phyloP scores from a whole-genome alignment of 2,888 invertebrate species.

The Melinaea menophilus region DNA sequence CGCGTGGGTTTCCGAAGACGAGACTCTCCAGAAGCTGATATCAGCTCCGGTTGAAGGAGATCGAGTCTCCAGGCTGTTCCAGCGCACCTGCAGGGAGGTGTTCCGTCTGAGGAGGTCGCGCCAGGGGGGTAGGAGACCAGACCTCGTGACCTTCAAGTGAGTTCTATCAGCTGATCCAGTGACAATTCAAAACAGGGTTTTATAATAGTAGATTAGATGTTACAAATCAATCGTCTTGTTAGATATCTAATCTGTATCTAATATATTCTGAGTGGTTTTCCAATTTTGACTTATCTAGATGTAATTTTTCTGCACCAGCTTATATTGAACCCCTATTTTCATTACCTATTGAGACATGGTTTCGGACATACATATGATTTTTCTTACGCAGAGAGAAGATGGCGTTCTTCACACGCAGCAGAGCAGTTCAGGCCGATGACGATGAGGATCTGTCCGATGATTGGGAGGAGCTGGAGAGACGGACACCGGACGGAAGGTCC shows the following conservation, averaged over 20 bases:
- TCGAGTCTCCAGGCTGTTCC: conserved; percentile 78
- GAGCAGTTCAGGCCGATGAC: conserved; percentile 86
- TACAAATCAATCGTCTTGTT: too few relatives aligned
- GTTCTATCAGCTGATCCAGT: conserved; percentile 46
- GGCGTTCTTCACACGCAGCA: conserved; percentile 94
- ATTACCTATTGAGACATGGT: background rate
- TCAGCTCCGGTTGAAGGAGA: conserved; percentile 48
- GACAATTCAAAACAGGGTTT: too few relatives aligned
- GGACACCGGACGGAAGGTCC: conserved; percentile 69
- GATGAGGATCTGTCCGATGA: conserved; percentile 71
- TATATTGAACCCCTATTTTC: background rate
- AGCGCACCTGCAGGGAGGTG: conserved; percentile 93
- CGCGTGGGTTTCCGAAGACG: conserved; percentile 91
- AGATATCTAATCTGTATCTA: too few relatives aligned
- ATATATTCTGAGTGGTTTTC: too few relatives aligned
- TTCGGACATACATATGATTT: background rate
- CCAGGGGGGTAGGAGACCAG: conserved; percentile 92
- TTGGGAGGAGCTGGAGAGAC: conserved; percentile 67
- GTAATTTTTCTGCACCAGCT: too few relatives aligned
- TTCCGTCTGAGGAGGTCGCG: conserved; percentile 92
- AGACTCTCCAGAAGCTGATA: conserved; percentile 87
- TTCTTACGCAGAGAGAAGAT: conserved; percentile 90
- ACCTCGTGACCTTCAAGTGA: conserved; percentile 95
- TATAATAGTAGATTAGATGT: too few relatives aligned
- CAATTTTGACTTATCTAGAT: too few relatives aligned